phyloP scores from a whole-genome alignment of 2,888 invertebrate genomes.

The Fissipunctia ypsillon region DNA sequence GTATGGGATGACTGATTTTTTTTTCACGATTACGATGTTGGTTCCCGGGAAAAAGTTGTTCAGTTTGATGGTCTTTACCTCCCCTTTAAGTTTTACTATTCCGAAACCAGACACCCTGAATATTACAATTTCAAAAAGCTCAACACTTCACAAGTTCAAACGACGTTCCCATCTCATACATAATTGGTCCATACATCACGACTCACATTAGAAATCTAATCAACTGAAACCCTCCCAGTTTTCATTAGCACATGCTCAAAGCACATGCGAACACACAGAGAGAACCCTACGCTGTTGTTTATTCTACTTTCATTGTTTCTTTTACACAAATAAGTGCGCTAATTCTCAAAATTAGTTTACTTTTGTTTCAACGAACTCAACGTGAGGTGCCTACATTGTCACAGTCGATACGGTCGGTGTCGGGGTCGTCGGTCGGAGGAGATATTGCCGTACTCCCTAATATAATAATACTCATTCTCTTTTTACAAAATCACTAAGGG shows the following conservation, averaged over 20 bases:
- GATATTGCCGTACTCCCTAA: not conserved
- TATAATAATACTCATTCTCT: not conserved
- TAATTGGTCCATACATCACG: not conserved
- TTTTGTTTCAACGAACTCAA: not conserved
- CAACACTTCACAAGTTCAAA: too few relatives aligned
- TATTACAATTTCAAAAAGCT: too few relatives aligned
- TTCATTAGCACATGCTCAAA: constrained; percentile 41
- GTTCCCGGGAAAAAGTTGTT: too few relatives aligned
- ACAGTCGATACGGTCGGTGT: too few relatives aligned
- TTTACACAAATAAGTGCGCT: not conserved
- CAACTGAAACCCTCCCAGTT: constrained; percentile 47
- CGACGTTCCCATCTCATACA: not conserved
- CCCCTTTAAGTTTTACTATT: too few relatives aligned
- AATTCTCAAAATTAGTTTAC: not conserved
- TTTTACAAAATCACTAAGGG: too few relatives aligned
- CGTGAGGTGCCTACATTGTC: not conserved
- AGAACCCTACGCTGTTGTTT: constrained; percentile 5
- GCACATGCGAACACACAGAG: not conserved
- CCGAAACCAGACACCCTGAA: too few relatives aligned
- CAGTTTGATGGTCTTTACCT: too few relatives aligned
- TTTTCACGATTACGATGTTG: too few relatives aligned
- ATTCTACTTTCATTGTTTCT: constrained; percentile 28
- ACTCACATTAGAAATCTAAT: constrained; percentile 35
- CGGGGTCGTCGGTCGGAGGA: too few relatives aligned
- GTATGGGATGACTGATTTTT: too few relatives aligned